Conservation (phyloP, 2,113 vertebrate species). For the Empidonax alnorum region DNA sequence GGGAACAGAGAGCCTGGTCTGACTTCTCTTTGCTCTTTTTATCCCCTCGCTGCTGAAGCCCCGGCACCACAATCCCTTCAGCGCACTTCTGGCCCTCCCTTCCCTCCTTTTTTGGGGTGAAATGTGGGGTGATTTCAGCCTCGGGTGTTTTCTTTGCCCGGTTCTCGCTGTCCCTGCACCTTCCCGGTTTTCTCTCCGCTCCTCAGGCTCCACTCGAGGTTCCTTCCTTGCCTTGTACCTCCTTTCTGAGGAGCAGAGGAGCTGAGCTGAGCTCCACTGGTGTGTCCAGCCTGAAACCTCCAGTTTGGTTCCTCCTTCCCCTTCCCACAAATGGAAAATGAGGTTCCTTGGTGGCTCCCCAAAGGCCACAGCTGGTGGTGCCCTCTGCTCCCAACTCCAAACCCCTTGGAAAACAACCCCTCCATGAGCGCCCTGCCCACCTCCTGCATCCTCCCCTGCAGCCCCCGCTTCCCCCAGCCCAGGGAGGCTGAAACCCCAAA, state of each 20-base stretch:
- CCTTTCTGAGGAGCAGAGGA: background rate
- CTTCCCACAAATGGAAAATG: background rate
- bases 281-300: background rate
- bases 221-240: background rate
- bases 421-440: background rate
- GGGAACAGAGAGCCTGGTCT: conserved; percentile 26
- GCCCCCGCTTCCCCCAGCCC: background rate
- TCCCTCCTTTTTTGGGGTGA: background rate
- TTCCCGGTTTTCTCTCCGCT: background rate
- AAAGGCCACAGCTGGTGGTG: rapidly evolving
- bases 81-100: background rate
- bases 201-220: background rate
- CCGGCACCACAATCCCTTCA: background rate
- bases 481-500: background rate
- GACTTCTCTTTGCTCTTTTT: background rate
- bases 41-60: background rate
- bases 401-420: background rate
- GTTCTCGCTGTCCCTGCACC: rapidly evolving
- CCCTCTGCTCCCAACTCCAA: background rate
- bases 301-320: background rate
- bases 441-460: background rate
- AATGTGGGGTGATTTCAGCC: background rate
- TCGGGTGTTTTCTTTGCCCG: rapidly evolving
- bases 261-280: background rate
- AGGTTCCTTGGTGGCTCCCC: background rate